A percentile compares a stretch with the other conserved stretches of the same genome.
Evolutionary conservation across 1,140 invertebrate species (phyloP).

Genomic region (Zophobas atratus): DNA sequence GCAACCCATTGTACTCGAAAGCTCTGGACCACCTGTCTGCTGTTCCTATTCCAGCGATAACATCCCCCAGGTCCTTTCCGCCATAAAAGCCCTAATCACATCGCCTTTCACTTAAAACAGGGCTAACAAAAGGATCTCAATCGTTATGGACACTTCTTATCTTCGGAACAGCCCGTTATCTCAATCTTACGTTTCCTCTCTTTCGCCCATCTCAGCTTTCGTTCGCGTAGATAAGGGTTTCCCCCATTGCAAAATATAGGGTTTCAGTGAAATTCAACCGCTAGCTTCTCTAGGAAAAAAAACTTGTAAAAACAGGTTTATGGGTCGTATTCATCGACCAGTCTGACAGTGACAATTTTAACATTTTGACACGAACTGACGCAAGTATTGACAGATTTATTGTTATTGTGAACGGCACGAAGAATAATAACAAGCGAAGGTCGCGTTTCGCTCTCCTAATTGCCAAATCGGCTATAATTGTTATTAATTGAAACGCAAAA

Average conservation of each 20-base stretch:
- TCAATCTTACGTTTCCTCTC: background rate
- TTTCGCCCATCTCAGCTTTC: background rate
- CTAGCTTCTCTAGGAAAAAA: too few species aligned
- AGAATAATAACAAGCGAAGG: slow-evolving; percentile 30
- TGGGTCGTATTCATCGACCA: background rate
- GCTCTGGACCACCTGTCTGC: background rate
- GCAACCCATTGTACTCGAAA: background rate
- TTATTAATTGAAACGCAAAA: slow-evolving; percentile 5
- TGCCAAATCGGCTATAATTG: slow-evolving; percentile 28
- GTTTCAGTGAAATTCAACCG: background rate
- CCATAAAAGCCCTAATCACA: slow-evolving; percentile 4
- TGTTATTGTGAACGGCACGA: slow-evolving; percentile 25
- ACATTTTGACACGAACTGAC: slow-evolving; percentile 8
- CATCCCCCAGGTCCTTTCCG: background rate
- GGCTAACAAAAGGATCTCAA: background rate
- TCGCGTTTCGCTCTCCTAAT: slow-evolving; percentile 34
- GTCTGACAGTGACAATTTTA: background rate
- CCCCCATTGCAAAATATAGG: background rate
- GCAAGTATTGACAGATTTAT: background rate
- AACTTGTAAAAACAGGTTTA: background rate
- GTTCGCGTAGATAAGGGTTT: background rate
- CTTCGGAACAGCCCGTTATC: background rate
- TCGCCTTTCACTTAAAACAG: background rate
- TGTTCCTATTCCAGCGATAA: background rate
- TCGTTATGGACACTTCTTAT: slow-evolving; percentile 11